Conservation (phyloP, 2,888 invertebrate species). For the Chrysopilus asiliformis region DNA sequence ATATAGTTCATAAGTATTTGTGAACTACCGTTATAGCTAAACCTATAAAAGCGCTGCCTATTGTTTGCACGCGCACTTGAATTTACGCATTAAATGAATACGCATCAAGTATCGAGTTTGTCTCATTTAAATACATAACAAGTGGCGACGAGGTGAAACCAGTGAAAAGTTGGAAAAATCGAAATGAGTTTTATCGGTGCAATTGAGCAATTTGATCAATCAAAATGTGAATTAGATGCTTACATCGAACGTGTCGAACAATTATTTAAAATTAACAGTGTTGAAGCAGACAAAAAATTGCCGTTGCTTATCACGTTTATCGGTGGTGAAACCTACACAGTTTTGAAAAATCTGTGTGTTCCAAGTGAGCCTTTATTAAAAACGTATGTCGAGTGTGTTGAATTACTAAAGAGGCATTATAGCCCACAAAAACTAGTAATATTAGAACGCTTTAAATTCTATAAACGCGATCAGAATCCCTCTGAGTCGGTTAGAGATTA, state of each 20-base stretch:
- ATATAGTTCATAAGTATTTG: too few species aligned
- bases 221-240: too few species aligned
- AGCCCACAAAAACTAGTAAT: constrained; percentile 5
- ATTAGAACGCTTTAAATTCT: constrained; percentile 5
- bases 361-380: background rate
- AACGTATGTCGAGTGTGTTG: background rate
- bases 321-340: constrained; percentile 9
- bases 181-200: too few species aligned
- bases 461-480: constrained; percentile 6
- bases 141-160: too few species aligned
- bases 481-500: constrained; percentile 6
- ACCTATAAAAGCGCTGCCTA: too few species aligned
- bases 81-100: too few species aligned
- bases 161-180: too few species aligned
- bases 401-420: constrained; percentile 1
- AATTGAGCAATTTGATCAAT: too few species aligned
- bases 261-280: constrained; percentile 7
- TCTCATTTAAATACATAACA: too few species aligned
- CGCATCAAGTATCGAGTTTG: too few species aligned
- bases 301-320: constrained; percentile 10
- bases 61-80: too few species aligned
- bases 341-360: constrained; percentile 6
- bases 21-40: too few species aligned
- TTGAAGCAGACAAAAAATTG: constrained; percentile 5
- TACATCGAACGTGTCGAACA: constrained; percentile 8